Percentiles rank a stretch among this genome's conserved stretches.
Evolutionary conservation across 2,888 invertebrate genomes (phyloP).

Genomic region (Machimus rusticus): DNA sequence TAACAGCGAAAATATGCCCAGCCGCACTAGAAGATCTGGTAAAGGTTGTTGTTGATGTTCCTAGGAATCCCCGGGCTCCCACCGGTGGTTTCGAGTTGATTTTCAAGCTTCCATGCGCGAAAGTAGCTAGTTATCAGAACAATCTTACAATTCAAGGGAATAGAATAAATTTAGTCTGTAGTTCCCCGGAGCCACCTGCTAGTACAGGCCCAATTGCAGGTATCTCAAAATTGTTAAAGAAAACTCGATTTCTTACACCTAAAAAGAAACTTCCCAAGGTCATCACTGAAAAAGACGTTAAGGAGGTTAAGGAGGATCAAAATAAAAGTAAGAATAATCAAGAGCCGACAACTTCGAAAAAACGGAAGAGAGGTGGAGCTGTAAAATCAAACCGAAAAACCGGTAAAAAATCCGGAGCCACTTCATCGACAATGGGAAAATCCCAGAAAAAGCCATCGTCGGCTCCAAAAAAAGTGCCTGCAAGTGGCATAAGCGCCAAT

Average conservation of each 20-base stretch:
- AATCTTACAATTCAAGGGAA: constrained; percentile 33
- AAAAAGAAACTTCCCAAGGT: not conserved
- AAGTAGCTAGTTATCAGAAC: not conserved
- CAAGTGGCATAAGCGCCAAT: not conserved
- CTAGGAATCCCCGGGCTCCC: constrained; percentile 59
- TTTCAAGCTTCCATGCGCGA: constrained; percentile 53
- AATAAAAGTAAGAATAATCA: not conserved
- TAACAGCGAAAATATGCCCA: constrained; percentile 84
- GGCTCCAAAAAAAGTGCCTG: not conserved
- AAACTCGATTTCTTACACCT: not conserved
- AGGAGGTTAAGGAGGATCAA: not conserved
- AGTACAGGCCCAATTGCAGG: not conserved
- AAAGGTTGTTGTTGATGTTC: constrained; percentile 73
- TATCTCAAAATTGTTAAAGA: not conserved
- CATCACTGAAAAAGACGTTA: not conserved
- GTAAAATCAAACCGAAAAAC: not conserved
- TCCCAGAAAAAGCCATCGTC: not conserved
- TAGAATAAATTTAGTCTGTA: not conserved
- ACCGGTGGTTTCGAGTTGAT: constrained; percentile 71
- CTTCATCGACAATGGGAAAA: not conserved
- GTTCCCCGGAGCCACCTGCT: not conserved
- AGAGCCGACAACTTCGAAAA: not conserved
- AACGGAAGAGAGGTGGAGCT: not conserved
- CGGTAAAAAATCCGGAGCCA: not conserved
- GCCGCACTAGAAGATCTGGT: constrained; percentile 83